A percentile compares a stretch with the other conserved stretches of the same genome.
phyloP scores from a whole-genome alignment of 2,888 invertebrate species.

The Orthosia cruda region DNA sequence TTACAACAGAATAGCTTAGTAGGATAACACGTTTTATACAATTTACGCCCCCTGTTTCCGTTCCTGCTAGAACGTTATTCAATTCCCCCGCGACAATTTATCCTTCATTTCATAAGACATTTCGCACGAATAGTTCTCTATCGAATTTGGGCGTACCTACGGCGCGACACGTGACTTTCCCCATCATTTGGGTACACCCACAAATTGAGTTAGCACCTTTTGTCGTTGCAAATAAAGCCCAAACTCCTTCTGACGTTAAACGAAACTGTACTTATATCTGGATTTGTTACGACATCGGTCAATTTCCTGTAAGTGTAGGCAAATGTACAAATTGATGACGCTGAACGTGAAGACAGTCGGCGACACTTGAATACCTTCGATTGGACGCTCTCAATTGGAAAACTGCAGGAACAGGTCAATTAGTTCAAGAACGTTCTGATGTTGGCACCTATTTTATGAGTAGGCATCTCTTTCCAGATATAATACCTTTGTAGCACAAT shows the following conservation, averaged over 20 bases:
- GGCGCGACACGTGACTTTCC: slow-evolving; percentile 75
- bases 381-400: slow-evolving; percentile 58
- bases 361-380: slow-evolving; percentile 78
- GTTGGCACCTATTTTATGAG: slow-evolving; percentile 7
- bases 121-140: slow-evolving; percentile 83
- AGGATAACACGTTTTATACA: slow-evolving; percentile 51
- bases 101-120: slow-evolving; percentile 81
- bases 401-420: slow-evolving; percentile 61
- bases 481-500: not conserved
- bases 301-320: slow-evolving; percentile 58
- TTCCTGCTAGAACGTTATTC: slow-evolving; percentile 63
- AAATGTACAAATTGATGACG: slow-evolving; percentile 59
- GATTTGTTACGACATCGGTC: slow-evolving; percentile 53
- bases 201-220: slow-evolving; percentile 64
- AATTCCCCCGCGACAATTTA: slow-evolving; percentile 81
- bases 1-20: slow-evolving; percentile 38
- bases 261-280: slow-evolving; percentile 28
- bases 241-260: slow-evolving; percentile 30
- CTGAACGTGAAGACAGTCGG: slow-evolving; percentile 55
- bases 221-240: slow-evolving; percentile 49
- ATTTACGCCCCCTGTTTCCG: slow-evolving; percentile 63
- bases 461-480: slow-evolving; percentile 6
- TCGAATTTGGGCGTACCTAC: slow-evolving; percentile 74
- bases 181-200: slow-evolving; percentile 54
- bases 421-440: slow-evolving; percentile 33